Percentiles rank a stretch among this genome's conserved stretches.
These are phyloP conservation scores for Rotaria socialis DNA, from an alignment of 2,888 invertebrate species.

Conservation along the genomic window DNA sequence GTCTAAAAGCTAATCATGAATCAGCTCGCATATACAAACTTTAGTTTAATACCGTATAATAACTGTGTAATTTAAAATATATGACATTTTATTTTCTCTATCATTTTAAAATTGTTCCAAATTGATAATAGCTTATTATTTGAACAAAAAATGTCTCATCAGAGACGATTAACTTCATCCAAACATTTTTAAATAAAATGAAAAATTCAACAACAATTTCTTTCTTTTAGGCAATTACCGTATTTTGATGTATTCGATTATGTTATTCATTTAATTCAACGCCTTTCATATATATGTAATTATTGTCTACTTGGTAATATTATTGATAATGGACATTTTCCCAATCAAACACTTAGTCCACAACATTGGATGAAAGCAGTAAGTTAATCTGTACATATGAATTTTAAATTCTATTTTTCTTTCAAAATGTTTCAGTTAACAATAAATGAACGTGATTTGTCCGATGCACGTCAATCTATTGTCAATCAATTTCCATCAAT, in stretches of 20 bases:
- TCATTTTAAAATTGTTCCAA: too few relatives aligned
- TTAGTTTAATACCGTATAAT: too few relatives aligned
- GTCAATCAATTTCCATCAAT: slow-evolving; percentile 32
- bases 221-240: neutral
- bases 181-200: neutral
- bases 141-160: too few relatives aligned
- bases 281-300: slow-evolving; percentile 10
- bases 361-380: slow-evolving; percentile 32
- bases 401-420: neutral
- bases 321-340: neutral
- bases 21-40: too few relatives aligned
- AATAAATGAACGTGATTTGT: slow-evolving; percentile 12
- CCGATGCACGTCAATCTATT: slow-evolving; percentile 21
- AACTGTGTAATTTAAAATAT: too few relatives aligned
- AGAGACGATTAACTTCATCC: neutral
- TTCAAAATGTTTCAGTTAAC: neutral
- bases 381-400: neutral
- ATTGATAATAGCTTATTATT: too few relatives aligned
- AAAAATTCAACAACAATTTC: neutral
- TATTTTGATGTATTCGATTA: slow-evolving; percentile 11
- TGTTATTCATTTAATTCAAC: slow-evolving; percentile 31
- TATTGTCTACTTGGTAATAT: slow-evolving; percentile 3
- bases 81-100: too few relatives aligned
- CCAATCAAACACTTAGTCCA: neutral
- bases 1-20: too few relatives aligned